Base-by-base conservation (phyloP, 1,140 invertebrate genomes). In the Drosophila truncata region DNA sequence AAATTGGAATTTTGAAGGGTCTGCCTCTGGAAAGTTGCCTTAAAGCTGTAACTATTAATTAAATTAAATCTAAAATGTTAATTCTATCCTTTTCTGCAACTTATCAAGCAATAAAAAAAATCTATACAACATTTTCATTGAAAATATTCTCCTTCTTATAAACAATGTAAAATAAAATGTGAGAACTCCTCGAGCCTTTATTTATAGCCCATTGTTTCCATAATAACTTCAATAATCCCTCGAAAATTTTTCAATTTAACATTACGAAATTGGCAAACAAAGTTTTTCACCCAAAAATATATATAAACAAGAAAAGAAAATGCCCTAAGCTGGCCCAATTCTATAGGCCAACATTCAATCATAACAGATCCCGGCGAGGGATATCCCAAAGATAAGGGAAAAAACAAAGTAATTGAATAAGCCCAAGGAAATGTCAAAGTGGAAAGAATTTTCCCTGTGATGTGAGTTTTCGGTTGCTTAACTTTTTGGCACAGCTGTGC, bases 401-500 rank as follows among this genome's bases (percentile, higher is more conserved):
- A 54, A 65, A 76, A 77, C 54, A 77, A 76, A 60, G 75, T 77
- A 77, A 77, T 77, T 77, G 72, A 77, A 77, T 77, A 67, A 77
- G 57, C 54, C 63, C 62, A 60, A 67, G 74, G 73, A 77, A 77
- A 77, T 77, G 74, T 77, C 73, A 66, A 77, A 77, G 73, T 76
- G 50, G 60, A 75, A 75, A 57, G 71, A 76, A 64, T 75, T 76
- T 76, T 76, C 61, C 72, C 39, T 75, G 61, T 76, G 73, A 76
- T 72, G 69, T 72, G 69, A 76, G 71, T 76, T 76, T 76, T 76
- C 39, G 69, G 58, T 77, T 77, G 55, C 62, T 72, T 72, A 72
- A 72, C 69, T 66, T 78, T 87, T 82, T 65, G 83, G 63, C 84
- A 60, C 83, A 86, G 70, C 83, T 86, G 71, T 37, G 67, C 46